These are phyloP conservation scores for Empis livida DNA, from an alignment of 2,888 invertebrate genomes.

Conservation along the genomic window DNA sequence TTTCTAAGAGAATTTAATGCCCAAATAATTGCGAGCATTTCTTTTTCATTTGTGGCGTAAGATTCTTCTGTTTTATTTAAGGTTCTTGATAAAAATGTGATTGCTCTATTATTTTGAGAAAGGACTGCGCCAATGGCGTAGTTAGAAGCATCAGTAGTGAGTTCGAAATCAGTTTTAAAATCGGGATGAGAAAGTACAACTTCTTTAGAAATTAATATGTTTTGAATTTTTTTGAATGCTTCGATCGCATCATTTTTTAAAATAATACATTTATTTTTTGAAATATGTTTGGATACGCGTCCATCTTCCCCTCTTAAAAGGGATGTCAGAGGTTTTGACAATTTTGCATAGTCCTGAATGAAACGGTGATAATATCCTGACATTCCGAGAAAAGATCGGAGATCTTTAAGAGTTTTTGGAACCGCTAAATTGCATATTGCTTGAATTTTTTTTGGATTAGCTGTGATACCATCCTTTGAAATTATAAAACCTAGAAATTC, in stretches of 20 bases:
- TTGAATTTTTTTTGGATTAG: slow-evolving; percentile 16
- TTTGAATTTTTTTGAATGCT: slow-evolving; percentile 2
- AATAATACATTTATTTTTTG: slow-evolving; percentile 1
- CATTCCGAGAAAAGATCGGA: slow-evolving; percentile 12
- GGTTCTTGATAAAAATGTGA: slow-evolving; percentile 1
- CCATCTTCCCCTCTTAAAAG: slow-evolving; percentile 12
- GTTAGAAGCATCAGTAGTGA: slow-evolving; percentile 6
- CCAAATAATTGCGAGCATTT: slow-evolving; percentile 4
- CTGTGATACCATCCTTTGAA: slow-evolving; percentile 16
- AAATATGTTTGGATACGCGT: slow-evolving; percentile 5
- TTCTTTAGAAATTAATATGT: slow-evolving; percentile 2
- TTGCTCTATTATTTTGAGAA: slow-evolving; percentile 1
- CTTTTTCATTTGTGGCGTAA: too few relatives aligned
- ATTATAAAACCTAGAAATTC: slow-evolving; percentile 21
- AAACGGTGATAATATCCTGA: slow-evolving; percentile 15
- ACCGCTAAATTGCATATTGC: slow-evolving; percentile 13
- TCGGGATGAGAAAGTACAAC: slow-evolving; percentile 1
- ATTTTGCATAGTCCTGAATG: slow-evolving; percentile 12
- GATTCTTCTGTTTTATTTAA: too few relatives aligned
- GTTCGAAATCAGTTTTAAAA: slow-evolving; percentile 1
- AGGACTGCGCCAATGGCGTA: slow-evolving; percentile 3
- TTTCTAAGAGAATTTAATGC: slow-evolving; percentile 3
- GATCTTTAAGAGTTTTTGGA: slow-evolving; percentile 11
- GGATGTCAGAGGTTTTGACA: slow-evolving; percentile 13
- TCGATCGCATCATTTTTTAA: slow-evolving; percentile 1